Conservation (phyloP, 2,797 vertebrate species). For the Zalophus californianus region DNA sequence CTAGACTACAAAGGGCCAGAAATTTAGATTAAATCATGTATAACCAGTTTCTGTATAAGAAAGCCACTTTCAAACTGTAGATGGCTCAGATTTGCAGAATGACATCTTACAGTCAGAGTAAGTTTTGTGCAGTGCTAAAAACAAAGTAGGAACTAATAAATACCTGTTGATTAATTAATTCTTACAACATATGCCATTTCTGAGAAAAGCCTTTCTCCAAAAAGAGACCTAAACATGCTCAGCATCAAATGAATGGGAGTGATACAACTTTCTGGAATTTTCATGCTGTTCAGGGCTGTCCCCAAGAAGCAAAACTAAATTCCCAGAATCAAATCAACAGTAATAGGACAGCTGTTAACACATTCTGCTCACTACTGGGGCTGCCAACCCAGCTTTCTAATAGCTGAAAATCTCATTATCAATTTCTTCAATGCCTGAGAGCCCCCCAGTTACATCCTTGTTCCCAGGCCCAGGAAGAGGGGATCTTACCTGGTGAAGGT, state of each 20-base stretch:
- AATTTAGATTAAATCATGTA: not conserved
- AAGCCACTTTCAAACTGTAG: not conserved
- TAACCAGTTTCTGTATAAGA: not conserved
- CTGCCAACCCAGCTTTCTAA: not conserved
- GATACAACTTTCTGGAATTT: conserved; percentile 10
- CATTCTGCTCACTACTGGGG: not conserved
- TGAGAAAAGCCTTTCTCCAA: conserved; percentile 44
- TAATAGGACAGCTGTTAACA: not conserved
- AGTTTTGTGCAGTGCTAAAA: not conserved
- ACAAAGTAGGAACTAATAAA: not conserved
- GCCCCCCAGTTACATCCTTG: not conserved
- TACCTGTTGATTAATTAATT: not conserved
- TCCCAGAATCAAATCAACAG: conserved; percentile 45
- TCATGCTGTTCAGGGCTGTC: not conserved
- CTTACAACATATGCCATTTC: conserved; percentile 1
- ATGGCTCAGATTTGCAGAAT: conserved; percentile 17
- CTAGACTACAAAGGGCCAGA: not conserved
- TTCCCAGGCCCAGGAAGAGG: not conserved
- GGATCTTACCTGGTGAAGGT: not conserved
- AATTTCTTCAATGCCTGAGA: not conserved
- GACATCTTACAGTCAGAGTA: not conserved
- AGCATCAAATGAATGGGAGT: not conserved
- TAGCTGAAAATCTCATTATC: not conserved
- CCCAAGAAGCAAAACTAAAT: conserved; percentile 49
- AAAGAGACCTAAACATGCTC: not conserved